A percentile compares a stretch with the other conserved stretches of the same genome.
These are phyloP conservation scores for Thereuonema tuberculata DNA, from an alignment of 1,140 invertebrate genomes.

Conservation along the genomic window DNA sequence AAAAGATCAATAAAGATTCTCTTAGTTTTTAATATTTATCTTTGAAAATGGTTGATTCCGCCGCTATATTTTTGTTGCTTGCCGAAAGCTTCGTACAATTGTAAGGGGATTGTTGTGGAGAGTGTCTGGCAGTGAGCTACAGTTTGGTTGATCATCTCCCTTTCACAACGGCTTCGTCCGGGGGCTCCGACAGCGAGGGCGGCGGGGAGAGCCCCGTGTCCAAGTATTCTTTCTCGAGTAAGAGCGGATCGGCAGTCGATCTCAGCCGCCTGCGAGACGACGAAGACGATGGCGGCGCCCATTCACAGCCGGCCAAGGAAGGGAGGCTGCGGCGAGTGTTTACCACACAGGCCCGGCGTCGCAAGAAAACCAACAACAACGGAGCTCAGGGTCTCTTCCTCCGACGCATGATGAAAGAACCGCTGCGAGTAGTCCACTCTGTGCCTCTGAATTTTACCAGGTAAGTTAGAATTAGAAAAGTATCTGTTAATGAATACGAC, in stretches of 20 bases:
- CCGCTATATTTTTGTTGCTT: too few relatives aligned
- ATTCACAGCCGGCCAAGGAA: slow-evolving; percentile 15
- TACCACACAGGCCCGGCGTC: slow-evolving; percentile 29
- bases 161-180: too few relatives aligned
- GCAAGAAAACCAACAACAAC: slow-evolving; percentile 28
- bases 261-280: slow-evolving; percentile 12
- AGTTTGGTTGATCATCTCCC: too few relatives aligned
- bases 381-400: slow-evolving; percentile 27
- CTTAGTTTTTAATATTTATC: too few relatives aligned
- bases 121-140: too few relatives aligned
- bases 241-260: not conserved
- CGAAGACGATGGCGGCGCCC: slow-evolving; percentile 3
- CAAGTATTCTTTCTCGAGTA: not conserved
- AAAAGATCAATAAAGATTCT: too few relatives aligned
- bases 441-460: slow-evolving; percentile 30
- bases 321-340: slow-evolving; percentile 33
- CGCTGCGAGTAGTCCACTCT: slow-evolving; percentile 33
- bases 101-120: too few relatives aligned
- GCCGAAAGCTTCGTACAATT: too few relatives aligned
- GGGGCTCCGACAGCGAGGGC: too few relatives aligned
- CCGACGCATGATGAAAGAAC: slow-evolving; percentile 33
- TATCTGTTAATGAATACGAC: too few relatives aligned
- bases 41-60: too few relatives aligned
- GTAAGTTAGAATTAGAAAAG: slow-evolving; percentile 4
- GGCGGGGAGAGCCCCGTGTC: too few relatives aligned